A percentile compares a stretch with the other conserved stretches of the same genome.
Evolutionary conservation across 2,888 invertebrate species (phyloP).

Genomic region (Sarcophaga variegata): DNA sequence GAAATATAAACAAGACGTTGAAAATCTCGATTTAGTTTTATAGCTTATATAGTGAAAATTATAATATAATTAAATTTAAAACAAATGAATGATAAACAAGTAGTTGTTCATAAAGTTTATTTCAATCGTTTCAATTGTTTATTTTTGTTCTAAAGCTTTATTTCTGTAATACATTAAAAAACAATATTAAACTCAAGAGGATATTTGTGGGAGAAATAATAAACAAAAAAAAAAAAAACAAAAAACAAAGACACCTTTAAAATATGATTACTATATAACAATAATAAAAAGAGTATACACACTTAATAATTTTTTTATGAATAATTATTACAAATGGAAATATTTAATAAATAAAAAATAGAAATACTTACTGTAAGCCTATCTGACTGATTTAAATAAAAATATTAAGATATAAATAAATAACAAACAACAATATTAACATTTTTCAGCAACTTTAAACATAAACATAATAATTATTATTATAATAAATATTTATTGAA

Average conservation of each 20-base stretch:
- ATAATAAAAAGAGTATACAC: too few relatives aligned
- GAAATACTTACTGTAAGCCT: conserved; percentile 63
- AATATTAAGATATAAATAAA: conserved; percentile 59
- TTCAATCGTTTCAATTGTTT: too few relatives aligned
- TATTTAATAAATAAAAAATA: not conserved
- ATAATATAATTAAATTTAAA: not conserved
- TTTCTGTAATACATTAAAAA: too few relatives aligned
- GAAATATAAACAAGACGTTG: not conserved
- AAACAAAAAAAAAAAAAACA: too few relatives aligned
- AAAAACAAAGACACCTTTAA: too few relatives aligned
- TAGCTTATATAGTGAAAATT: not conserved
- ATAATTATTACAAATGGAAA: too few relatives aligned
- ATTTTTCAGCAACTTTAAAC: conserved; percentile 55
- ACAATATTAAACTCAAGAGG: too few relatives aligned
- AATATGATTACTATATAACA: too few relatives aligned
- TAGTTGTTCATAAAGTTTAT: too few relatives aligned
- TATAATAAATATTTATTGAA: conserved; percentile 11
- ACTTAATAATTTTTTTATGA: not conserved
- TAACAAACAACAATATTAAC: conserved; percentile 49
- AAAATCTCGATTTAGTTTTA: not conserved
- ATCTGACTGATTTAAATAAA: conserved; percentile 72
- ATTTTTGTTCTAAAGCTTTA: too few relatives aligned
- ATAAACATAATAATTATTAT: conserved; percentile 40
- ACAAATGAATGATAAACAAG: not conserved
- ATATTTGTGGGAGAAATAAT: too few relatives aligned